A percentile compares a stretch with the other conserved stretches of the same genome.
Evolutionary conservation across 2,113 vertebrate genomes (phyloP).

Genomic region (Muscicapa adusta): DNA sequence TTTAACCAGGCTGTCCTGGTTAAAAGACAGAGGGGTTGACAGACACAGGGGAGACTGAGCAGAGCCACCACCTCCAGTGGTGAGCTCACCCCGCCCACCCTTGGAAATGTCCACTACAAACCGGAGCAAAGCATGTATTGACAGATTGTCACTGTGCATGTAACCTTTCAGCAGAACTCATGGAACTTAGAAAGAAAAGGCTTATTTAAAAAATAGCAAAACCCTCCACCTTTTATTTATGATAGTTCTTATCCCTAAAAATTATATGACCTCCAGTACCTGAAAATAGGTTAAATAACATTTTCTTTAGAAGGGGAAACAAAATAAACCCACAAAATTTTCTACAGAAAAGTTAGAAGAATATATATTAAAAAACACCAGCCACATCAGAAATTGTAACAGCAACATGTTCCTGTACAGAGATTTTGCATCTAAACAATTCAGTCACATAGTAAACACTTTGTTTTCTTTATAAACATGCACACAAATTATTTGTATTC

Average conservation of each 20-base stretch:
- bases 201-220: background rate
- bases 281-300: background rate
- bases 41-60: background rate
- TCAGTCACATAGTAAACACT: background rate
- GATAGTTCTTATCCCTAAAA: background rate
- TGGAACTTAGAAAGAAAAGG: background rate
- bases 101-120: background rate
- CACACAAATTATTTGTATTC: background rate
- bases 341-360: background rate
- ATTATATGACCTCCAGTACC: background rate
- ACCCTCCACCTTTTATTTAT: background rate
- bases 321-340: background rate
- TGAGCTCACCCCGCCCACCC: too few species aligned
- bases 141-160: background rate
- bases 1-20: background rate
- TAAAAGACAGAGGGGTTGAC: background rate
- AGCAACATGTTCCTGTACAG: background rate
- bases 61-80: background rate
- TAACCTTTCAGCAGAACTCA: background rate
- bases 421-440: background rate
- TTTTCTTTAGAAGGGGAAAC: background rate
- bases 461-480: background rate
- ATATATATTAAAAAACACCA: background rate
- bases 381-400: background rate
- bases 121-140: background rate